Percentiles rank a stretch among this genome's conserved stretches.
phyloP scores from a whole-genome alignment of 2,797 vertebrate genomes.

The Benthosema pterotum region DNA sequence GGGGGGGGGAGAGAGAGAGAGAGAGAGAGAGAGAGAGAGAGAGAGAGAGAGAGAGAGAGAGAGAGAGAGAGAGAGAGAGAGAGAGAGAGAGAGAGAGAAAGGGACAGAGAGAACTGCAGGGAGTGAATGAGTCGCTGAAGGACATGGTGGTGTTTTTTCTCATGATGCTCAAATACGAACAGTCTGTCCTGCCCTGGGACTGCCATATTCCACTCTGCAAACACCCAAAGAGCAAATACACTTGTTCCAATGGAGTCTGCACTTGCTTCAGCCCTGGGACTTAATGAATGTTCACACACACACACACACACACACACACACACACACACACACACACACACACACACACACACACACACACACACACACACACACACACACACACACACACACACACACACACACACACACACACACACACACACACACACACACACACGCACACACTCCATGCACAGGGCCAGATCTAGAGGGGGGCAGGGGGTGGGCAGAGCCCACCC shows the following conservation, averaged over 20 bases:
- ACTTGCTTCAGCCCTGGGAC: background rate
- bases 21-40: background rate
- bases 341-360: too few species aligned
- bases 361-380: too few species aligned
- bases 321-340: too few species aligned
- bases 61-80: background rate
- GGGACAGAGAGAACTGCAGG: too few species aligned
- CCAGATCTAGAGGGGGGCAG: too few species aligned
- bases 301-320: background rate
- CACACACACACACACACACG: too few species aligned
- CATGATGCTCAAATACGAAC: constrained; percentile 3
- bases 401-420: too few species aligned
- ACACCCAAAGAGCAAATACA: constrained; percentile 40
- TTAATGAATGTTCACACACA: background rate
- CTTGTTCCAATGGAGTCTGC: constrained; percentile 1
- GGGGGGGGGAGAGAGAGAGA: constrained; percentile 1
- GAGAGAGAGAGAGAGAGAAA: too few species aligned
- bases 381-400: too few species aligned
- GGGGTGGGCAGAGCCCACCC: too few species aligned
- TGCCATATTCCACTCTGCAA: constrained; percentile 31
- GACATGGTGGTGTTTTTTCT: background rate
- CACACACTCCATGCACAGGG: too few species aligned
- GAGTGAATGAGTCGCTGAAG: background rate
- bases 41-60: constrained; percentile 8
- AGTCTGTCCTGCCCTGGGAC: constrained; percentile 2